Conservation (phyloP, 2,888 invertebrate genomes). For the Stenotaenia linearis region DNA sequence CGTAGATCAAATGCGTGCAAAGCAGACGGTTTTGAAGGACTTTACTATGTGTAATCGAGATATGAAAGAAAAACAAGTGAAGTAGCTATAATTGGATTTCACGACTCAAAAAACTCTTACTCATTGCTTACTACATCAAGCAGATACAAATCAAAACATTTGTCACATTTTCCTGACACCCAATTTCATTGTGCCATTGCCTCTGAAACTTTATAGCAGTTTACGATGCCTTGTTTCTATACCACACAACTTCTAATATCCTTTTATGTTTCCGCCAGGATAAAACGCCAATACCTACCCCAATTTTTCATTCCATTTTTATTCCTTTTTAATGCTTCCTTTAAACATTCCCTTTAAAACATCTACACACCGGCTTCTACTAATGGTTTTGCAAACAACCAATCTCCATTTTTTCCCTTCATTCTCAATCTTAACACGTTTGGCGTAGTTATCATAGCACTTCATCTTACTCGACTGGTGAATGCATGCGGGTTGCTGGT, state of each 20-base stretch:
- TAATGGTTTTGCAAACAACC: too few relatives aligned
- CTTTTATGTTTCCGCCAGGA: not conserved
- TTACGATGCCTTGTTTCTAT: not conserved
- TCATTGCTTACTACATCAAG: conserved; percentile 16
- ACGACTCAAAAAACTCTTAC: conserved; percentile 9
- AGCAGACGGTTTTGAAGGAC: conserved; percentile 6
- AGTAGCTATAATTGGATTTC: conserved; percentile 24
- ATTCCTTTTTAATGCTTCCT: not conserved
- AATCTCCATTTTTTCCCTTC: not conserved
- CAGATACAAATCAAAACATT: conserved; percentile 26
- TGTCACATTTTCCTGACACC: conserved; percentile 24
- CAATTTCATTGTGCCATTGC: conserved; percentile 20
- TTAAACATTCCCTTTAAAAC: too few relatives aligned
- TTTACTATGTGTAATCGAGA: conserved; percentile 11
- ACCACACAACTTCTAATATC: not conserved
- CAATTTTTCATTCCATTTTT: not conserved
- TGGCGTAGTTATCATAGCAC: conserved; percentile 2
- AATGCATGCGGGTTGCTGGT: not conserved
- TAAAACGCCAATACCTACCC: not conserved
- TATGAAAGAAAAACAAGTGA: conserved; percentile 17
- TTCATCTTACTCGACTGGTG: not conserved
- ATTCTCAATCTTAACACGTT: not conserved
- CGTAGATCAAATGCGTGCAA: not conserved
- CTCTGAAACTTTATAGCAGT: not conserved
- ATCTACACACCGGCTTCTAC: too few relatives aligned